A percentile compares a stretch with the other conserved stretches of the same genome.
Conservation (phyloP, 2,113 vertebrate species). For the Cavia porcellus region DNA sequence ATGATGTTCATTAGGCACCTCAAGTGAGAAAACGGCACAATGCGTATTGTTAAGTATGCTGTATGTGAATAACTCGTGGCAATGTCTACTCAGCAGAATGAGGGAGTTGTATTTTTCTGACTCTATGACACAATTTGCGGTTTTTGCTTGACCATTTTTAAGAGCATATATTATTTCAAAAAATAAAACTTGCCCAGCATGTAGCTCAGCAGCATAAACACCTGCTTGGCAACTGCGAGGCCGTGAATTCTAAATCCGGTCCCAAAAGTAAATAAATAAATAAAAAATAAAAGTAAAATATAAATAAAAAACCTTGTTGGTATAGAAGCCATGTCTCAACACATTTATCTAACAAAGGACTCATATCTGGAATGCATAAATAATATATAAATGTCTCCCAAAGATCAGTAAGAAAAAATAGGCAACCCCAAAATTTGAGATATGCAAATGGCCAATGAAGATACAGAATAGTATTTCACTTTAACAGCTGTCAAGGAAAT, state of each 20-base stretch:
- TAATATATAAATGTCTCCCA: not conserved
- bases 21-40: not conserved
- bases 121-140: not conserved
- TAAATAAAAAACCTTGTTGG: not conserved
- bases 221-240: no score
- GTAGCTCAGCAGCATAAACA: no score
- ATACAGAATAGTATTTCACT: not conserved
- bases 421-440: not conserved
- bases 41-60: not conserved
- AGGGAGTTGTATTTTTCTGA: not conserved
- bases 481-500: not conserved
- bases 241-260: no score
- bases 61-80: not conserved
- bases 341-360: not conserved
- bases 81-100: not conserved
- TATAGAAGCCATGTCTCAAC: not conserved
- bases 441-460: not conserved
- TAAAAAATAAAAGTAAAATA: no score
- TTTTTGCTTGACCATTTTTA: not conserved
- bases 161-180: not conserved
- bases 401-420: not conserved
- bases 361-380: not conserved
- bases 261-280: no score
- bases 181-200: not conserved
- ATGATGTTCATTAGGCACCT: not conserved